Evolutionary conservation across 2,797 vertebrate species (phyloP).

Genomic region (Aphelocoma californica): DNA sequence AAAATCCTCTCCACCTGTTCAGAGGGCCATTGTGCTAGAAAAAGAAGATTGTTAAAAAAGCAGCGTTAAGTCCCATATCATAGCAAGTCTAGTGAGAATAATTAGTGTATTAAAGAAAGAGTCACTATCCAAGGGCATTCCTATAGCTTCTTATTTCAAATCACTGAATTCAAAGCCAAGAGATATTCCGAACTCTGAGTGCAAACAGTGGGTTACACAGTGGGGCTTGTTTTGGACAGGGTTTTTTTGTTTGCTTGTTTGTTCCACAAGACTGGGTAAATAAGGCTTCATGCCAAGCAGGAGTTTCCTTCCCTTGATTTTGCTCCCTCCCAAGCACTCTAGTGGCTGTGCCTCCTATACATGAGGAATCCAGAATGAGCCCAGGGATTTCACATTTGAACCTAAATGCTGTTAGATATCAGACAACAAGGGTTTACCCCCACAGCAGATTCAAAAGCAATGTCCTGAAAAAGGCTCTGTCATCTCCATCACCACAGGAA

Average conservation of each 20-base stretch:
- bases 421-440: background rate
- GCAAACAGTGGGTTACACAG: conserved; percentile 14
- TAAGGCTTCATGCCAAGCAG: conserved; percentile 14
- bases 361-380: conserved; percentile 26
- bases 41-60: conserved; percentile 6
- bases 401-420: background rate
- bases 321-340: background rate
- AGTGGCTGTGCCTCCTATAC: background rate
- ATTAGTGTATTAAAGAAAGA: background rate
- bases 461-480: conserved; percentile 6
- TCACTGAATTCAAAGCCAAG: background rate
- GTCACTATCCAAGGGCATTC: background rate
- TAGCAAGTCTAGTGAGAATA: background rate
- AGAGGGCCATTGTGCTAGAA: background rate
- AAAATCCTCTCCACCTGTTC: conserved; percentile 56
- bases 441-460: conserved; percentile 6
- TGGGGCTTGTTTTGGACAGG: conserved; percentile 17
- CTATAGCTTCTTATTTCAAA: background rate
- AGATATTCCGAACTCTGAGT: background rate
- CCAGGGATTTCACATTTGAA: conserved; percentile 40
- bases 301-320: background rate
- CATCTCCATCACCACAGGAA: background rate
- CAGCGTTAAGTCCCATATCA: background rate
- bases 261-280: conserved; percentile 28
- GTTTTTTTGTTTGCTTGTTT: conserved; percentile 47